A percentile compares a stretch with the other conserved stretches of the same genome.
Conservation (phyloP, 2,113 vertebrate genomes). For the Porphyrio hochstetteri region DNA sequence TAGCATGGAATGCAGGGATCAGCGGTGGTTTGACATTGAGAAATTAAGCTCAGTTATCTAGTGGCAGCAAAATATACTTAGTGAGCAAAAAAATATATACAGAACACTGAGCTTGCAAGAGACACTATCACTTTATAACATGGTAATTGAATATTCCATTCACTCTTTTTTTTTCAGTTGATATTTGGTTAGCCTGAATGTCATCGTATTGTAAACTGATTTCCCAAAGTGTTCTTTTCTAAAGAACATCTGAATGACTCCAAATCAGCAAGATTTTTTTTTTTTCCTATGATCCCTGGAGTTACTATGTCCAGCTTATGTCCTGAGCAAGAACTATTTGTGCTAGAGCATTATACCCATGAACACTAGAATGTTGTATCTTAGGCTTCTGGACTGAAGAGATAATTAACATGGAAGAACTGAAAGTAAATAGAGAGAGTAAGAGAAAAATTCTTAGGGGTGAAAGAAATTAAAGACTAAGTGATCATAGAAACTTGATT, state of each 20-base stretch:
- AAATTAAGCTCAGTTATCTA: conserved; percentile 49
- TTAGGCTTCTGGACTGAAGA: background rate
- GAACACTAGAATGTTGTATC: background rate
- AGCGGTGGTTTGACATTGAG: conserved; percentile 44
- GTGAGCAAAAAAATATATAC: background rate
- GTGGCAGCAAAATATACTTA: background rate
- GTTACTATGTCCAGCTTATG: background rate
- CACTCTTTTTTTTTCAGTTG: conserved; percentile 7
- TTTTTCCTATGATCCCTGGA: background rate
- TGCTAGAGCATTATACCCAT: background rate
- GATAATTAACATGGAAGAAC: background rate
- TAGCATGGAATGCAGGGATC: background rate
- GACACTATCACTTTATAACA: conserved; percentile 34
- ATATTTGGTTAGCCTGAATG: conserved; percentile 43
- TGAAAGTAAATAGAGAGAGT: background rate
- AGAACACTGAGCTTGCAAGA: background rate
- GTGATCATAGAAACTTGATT: background rate
- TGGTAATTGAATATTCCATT: conserved; percentile 56
- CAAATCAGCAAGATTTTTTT: background rate
- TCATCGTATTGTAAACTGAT: conserved; percentile 23
- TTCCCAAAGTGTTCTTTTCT: conserved; percentile 20
- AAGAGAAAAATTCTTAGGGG: background rate
- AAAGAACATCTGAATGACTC: conserved; percentile 3
- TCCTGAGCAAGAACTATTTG: background rate
- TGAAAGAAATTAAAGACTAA: background rate